Evolutionary conservation across 1,140 invertebrate genomes (phyloP), one percentile per base, ranked within the genome.

Genomic region (Ruditapes philippinarum): DNA sequence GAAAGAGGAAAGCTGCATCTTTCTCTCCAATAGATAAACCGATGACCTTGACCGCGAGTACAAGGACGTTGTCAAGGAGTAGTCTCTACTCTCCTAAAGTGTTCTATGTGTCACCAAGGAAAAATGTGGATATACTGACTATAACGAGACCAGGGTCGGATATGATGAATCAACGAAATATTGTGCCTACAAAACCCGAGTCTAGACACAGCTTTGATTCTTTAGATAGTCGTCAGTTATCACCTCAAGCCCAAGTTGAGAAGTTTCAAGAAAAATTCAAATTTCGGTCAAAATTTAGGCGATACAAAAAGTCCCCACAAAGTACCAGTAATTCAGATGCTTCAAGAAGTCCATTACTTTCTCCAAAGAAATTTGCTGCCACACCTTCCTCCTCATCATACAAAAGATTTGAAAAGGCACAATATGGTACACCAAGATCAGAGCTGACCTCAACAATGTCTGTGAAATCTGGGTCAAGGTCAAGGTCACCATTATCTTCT

Each of bases 41-140:
- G 22, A 54, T 54, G 51, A 54, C 51, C 31, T 38, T 73, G 19
- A 9, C 68, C 1, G 3, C 17, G 5, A 73, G 68, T 7, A 73
- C 68, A 38, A 73, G 31, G 36, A 73, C 68, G 9, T 40, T 73
- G 68, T 38, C 31, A 38, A 73, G 36, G 36, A 38, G 40, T 19
- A 38, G 19, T 38, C 36, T 73, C 19, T 28, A 73, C 19, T n/a
- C 31, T 73, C 31, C 68, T 1, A 22, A 73, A 40, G 19, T 38
- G 36, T 73, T 11, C 40, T 5, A 33, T 40, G 31, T 73, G n/a
- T 73, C 36, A 73, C 68, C 68, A 40, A 73, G 68, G 68, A 73
- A 40, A 40, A 54, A 54, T 54, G 51, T 54, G 5, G 51, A 54
- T 22, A 54, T 54, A 22, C 51, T 54, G 14, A 54, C 11, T 14